Evolutionary conservation across 1,140 invertebrate genomes (phyloP), one percentile per base, ranked within the genome.

Genomic region (Acromyrmex charruanus): DNA sequence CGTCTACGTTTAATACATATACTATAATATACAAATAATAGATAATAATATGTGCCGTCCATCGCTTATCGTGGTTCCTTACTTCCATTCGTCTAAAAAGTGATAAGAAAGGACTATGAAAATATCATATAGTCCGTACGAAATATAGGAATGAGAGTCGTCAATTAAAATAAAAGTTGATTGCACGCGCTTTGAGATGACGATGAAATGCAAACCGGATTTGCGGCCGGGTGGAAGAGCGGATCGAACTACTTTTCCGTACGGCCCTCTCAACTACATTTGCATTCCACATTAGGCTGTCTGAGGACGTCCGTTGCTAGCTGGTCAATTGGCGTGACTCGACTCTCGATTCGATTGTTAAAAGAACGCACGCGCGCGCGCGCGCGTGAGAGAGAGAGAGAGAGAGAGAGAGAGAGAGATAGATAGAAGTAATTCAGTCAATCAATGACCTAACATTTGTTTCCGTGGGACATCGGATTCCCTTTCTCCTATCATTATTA

Each of bases 11-110:
- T 90, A 92, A 90, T 91, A 90, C 68, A 91, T 90, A 92, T 91
- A 92, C 88, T 92, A 92, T 90, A 92, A 91, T 92, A 91, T 92
- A 91, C 90, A 91, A 91, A 89, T 89, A 75, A 88, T 81, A 84
- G 66, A 44, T 65, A 77, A 77, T 77, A 77, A 86, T 88, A 86
- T 87, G 51, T 90, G 75, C 71, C 61, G 87, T 66, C 80, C 66
- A 90, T 91, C 88, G 84, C 88, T 85, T 89, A 85, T 90, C 86
- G 86, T 63, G 82, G 35, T 86, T 90, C 71, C 59, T 65, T 71
- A 72, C 69, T 44, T 44, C 16, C 88, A 59, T 77, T 90, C 35
- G 55, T 90, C 81, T 75, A 85, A 85, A 77, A 66, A 28, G 31
- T 63, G 16, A 49, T 75, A 28, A 66, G 2, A 85, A 74, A 72